A percentile compares a stretch with the other conserved stretches of the same genome.
These are phyloP conservation scores for Drosophila putrida DNA, from an alignment of 2,888 invertebrate species.

Conservation along the genomic window DNA sequence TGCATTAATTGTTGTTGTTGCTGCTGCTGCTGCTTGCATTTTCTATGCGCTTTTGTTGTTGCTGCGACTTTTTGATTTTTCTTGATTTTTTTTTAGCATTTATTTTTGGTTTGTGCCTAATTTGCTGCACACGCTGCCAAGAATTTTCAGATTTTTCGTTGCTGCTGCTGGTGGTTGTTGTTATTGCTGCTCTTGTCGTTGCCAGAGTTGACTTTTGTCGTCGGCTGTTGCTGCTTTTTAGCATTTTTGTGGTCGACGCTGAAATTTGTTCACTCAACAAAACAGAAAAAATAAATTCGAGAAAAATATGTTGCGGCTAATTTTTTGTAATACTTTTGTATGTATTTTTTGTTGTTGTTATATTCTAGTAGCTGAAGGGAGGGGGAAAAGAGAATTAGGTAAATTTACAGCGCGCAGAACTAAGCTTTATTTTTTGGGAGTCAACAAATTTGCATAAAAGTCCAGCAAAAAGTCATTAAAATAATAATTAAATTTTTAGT, in stretches of 20 bases:
- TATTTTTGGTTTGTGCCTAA: conserved; percentile 64
- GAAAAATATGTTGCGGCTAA: conserved; percentile 6
- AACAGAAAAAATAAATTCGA: background rate
- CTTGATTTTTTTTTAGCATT: conserved; percentile 46
- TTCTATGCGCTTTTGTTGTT: conserved; percentile 32
- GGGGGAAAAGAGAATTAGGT: background rate
- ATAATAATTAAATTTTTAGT: background rate
- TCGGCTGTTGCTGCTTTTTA: conserved; percentile 29
- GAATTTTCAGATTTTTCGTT: conserved; percentile 36
- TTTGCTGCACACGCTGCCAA: conserved; percentile 61
- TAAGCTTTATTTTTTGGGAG: background rate
- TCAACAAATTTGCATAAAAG: background rate
- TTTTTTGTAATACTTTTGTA: background rate
- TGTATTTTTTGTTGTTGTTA: background rate
- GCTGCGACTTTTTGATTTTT: conserved; percentile 8
- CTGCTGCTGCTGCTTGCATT: conserved; percentile 29
- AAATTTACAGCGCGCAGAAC: conserved; percentile 1
- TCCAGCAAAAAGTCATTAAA: background rate
- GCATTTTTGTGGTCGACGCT: conserved; percentile 63
- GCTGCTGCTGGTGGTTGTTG: conserved; percentile 29
- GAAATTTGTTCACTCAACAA: conserved; percentile 9
- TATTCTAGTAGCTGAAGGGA: background rate
- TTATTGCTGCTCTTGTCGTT: conserved; percentile 20
- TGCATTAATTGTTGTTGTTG: conserved; percentile 41
- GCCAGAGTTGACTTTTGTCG: conserved; percentile 14